Conservation (phyloP, 1,140 invertebrate genomes). For the Homalodisca vitripennis region DNA sequence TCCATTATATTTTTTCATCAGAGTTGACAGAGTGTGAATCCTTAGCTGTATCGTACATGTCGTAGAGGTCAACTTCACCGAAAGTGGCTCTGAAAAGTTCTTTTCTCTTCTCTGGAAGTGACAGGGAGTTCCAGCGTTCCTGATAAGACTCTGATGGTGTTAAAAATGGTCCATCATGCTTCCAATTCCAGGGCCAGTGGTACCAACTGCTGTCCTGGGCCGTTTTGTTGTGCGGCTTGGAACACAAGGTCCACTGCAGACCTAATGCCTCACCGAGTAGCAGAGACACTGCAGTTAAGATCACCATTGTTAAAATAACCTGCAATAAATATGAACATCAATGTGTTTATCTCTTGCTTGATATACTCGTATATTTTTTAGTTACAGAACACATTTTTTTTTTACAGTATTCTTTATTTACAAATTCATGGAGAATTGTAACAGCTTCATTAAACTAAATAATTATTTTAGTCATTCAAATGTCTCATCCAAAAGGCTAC, state of each 20-base stretch:
- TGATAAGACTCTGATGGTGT: background rate
- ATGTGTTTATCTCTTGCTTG: no score
- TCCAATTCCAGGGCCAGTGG: conserved; percentile 13
- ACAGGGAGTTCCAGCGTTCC: conserved; percentile 3
- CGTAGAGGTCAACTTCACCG: conserved; percentile 7
- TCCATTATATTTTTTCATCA: no score
- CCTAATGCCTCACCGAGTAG: background rate
- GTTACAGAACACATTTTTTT: no score
- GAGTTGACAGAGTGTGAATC: background rate
- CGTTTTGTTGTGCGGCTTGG: background rate
- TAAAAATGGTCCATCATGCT: background rate
- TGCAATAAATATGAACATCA: conserved; percentile 2
- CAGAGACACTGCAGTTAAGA: background rate
- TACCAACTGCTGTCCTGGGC: background rate
- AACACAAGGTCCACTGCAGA: conserved; percentile 10
- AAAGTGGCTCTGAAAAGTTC: background rate
- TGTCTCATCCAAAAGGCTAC: no score
- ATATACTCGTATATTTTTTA: no score
- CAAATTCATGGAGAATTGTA: no score
- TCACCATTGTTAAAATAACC: conserved; percentile 1
- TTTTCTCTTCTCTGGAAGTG: conserved; percentile 6
- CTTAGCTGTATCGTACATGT: background rate
- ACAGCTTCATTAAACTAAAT: no score
- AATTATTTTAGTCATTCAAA: no score
- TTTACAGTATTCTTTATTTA: no score